phyloP scores from a whole-genome alignment of 2,797 vertebrate species.

The Xiphophorus birchmanni region DNA sequence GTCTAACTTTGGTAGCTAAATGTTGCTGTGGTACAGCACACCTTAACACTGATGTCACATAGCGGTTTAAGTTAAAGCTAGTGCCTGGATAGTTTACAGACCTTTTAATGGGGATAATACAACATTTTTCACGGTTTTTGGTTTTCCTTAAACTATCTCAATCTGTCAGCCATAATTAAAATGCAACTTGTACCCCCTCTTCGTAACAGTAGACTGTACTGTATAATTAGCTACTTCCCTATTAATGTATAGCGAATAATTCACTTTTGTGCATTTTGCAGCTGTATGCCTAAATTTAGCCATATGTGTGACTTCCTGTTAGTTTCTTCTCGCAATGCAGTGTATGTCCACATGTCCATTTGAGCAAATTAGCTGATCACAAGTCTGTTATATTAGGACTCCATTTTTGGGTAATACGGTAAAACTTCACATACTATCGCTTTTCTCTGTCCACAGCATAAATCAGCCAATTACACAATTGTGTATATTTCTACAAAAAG shows the following conservation, averaged over 20 bases:
- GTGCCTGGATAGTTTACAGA: not conserved
- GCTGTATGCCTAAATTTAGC: not conserved
- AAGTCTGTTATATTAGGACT: not conserved
- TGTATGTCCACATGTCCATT: not conserved
- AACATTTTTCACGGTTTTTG: not conserved
- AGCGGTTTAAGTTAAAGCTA: not conserved
- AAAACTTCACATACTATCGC: not conserved
- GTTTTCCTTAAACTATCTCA: not conserved
- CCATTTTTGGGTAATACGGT: not conserved
- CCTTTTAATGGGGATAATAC: constrained; percentile 23
- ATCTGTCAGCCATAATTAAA: not conserved
- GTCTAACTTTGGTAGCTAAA: not conserved
- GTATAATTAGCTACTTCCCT: not conserved
- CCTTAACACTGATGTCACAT: not conserved
- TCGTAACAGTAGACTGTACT: not conserved
- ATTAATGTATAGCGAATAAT: not conserved
- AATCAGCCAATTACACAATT: not conserved
- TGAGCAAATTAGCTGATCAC: not conserved
- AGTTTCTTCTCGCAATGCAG: not conserved
- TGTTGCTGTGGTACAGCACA: not conserved
- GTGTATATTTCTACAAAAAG: not conserved
- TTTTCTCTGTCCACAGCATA: not conserved
- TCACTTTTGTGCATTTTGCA: not conserved
- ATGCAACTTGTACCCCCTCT: not conserved
- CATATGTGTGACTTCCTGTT: constrained; percentile 20